phyloP scores from a whole-genome alignment of 2,113 vertebrate species.

The Beaufortia kweichowensis region DNA sequence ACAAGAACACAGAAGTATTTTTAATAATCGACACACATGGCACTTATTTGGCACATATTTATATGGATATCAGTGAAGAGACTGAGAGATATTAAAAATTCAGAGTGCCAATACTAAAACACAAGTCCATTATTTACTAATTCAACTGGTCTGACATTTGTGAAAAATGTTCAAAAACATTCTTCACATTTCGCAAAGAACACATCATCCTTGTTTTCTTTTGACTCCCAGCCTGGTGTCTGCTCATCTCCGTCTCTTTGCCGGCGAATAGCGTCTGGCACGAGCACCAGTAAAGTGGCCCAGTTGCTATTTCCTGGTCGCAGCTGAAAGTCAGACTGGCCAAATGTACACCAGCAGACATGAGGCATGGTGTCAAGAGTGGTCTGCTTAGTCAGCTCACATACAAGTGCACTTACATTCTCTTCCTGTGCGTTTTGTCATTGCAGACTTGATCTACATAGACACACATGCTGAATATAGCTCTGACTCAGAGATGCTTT shows the following conservation, averaged over 20 bases:
- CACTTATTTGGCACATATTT: no score
- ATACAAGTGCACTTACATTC: conserved; percentile 25
- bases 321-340: conserved; percentile 19
- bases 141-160: background rate
- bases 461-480: conserved; percentile 41
- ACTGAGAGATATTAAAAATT: background rate
- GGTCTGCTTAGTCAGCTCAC: conserved; percentile 45
- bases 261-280: conserved; percentile 1
- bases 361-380: conserved; percentile 45
- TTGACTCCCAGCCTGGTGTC: conserved; percentile 13
- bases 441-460: conserved; percentile 19
- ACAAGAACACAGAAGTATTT: background rate
- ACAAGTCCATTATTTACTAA: background rate
- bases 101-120: background rate
- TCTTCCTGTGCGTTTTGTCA: background rate
- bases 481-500: conserved; percentile 32
- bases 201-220: background rate
- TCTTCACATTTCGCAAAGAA: conserved; percentile 27
- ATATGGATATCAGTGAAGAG: no score
- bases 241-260: conserved; percentile 29
- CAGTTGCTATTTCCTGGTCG: background rate
- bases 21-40: background rate
- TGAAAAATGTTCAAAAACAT: conserved; percentile 7
- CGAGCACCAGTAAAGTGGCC: background rate
- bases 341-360: background rate